Evolutionary conservation across 92 coral and sea anemone genomes (phyloP), one percentile per base, ranked within the genome.

Genomic region (Phenganax marumi): DNA sequence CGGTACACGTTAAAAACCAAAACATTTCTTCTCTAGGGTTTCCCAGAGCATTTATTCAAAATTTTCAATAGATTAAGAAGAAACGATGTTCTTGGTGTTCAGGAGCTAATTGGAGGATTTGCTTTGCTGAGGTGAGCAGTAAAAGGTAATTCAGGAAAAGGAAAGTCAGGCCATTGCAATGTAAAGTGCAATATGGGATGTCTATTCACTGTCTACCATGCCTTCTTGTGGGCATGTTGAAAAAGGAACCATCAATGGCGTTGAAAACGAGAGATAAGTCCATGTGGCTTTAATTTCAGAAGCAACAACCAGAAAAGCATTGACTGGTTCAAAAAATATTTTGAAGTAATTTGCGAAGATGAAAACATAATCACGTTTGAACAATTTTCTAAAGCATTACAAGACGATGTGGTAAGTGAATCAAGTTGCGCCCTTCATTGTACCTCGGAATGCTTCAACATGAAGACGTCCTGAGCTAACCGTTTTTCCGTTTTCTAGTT

Each of bases 91-190:
- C 60, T 54, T 3, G 17, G 60, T 54, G 17, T 54, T 18, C 60
- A 54, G 60, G 60, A 54, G 17, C 60, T 54, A 14, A 54, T 54
- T 54, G 60, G 60, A 54, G 60, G 60, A 54, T 54, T 54, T 54
- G 60, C 7, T 54, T 54, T 54, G 60, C 17, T 54, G 14, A 54
- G 60, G 17, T 12, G 6, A 18, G 12, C 12, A 5, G 14, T 54
- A 54, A 54, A 54, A n/a, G n/a, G n/a, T n/a, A n/a, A n/a, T n/a
- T n/a, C n/a, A n/a, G n/a, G n/a, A n/a, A n/a, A n/a, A n/a, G n/a
- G n/a, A n/a, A n/a, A n/a, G n/a, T n/a, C n/a, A n/a, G n/a, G n/a
- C n/a, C n/a, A n/a, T n/a, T n/a, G n/a, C n/a, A n/a, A n/a, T n/a
- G n/a, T n/a, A n/a, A n/a, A n/a, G n/a, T n/a, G n/a, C n/a, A n/a